These are phyloP conservation scores for Patella pellucida DNA, from an alignment of 2,888 invertebrate species.

Conservation along the genomic window DNA sequence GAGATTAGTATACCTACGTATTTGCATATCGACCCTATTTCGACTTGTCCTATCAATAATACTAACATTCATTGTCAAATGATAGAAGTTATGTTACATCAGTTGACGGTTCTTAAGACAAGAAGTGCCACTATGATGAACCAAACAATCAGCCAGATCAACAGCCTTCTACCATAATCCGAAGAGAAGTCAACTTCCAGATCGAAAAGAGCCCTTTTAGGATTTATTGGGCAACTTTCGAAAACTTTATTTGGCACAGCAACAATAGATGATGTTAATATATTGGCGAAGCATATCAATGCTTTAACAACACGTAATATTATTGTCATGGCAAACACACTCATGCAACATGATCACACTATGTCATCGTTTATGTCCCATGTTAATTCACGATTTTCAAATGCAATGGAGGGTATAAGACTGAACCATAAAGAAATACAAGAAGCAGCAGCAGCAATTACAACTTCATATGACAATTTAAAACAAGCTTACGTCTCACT, in stretches of 20 bases:
- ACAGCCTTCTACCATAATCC: too few relatives aligned
- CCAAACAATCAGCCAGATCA: too few relatives aligned
- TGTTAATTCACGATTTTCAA: not conserved
- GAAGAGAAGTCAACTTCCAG: not conserved
- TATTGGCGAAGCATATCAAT: constrained; percentile 11
- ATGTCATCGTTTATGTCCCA: not conserved
- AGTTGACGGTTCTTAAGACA: too few relatives aligned
- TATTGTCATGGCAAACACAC: not conserved
- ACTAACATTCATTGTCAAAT: not conserved
- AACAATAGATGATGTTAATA: not conserved
- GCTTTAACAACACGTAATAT: not conserved
- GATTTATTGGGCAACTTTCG: constrained; percentile 1
- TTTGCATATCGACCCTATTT: not conserved
- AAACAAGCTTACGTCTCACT: too few relatives aligned
- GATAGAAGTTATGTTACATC: too few relatives aligned
- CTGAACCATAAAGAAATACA: not conserved
- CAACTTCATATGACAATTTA: not conserved
- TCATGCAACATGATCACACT: not conserved
- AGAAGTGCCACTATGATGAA: too few relatives aligned
- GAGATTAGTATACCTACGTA: not conserved
- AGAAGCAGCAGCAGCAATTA: not conserved
- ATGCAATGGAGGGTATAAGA: not conserved
- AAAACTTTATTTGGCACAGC: not conserved
- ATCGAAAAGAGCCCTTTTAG: not conserved
- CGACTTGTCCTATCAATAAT: not conserved